Conservation (phyloP, 92 coral and sea anemone genomes). For the Plumapathes pennacea region DNA sequence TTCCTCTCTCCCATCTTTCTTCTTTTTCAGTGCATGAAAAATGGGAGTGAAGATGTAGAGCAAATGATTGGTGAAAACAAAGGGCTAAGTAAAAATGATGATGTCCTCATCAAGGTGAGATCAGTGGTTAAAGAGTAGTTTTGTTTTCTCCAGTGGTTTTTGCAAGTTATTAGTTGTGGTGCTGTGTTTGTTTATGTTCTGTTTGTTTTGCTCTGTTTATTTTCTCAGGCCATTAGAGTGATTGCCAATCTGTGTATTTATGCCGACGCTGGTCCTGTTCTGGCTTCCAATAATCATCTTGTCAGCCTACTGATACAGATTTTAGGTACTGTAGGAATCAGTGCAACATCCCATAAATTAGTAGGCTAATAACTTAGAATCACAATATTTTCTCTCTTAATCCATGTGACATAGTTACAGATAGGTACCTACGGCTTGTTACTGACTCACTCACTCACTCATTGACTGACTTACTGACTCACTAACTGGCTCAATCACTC, state of each 20-base stretch:
- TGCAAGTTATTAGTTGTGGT: no score
- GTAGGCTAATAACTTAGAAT: no score
- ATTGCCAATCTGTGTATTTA: conserved; percentile 89
- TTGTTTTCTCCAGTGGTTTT: no score
- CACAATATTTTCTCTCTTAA: no score
- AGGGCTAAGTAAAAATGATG: conserved; percentile 65
- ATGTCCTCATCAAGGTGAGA: conserved; percentile 78
- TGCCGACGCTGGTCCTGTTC: conserved; percentile 79
- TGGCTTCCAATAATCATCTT: conserved; percentile 69
- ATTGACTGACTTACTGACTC: no score
- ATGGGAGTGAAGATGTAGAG: conserved; percentile 36
- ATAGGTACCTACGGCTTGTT: no score
- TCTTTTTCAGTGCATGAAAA: conserved; percentile 24
- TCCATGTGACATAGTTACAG: no score
- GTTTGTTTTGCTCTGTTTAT: not conserved
- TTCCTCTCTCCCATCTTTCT: not conserved
- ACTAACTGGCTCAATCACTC: no score
- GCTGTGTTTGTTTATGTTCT: not conserved
- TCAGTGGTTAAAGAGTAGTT: no score
- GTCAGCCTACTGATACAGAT: conserved; percentile 78
- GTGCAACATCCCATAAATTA: no score
- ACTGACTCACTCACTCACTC: no score
- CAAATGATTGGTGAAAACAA: conserved; percentile 39
- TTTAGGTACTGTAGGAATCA: no score
- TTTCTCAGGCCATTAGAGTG: conserved; percentile 78